phyloP scores from a whole-genome alignment of 2,113 vertebrate genomes.

The Psilopsiagon aymara region DNA sequence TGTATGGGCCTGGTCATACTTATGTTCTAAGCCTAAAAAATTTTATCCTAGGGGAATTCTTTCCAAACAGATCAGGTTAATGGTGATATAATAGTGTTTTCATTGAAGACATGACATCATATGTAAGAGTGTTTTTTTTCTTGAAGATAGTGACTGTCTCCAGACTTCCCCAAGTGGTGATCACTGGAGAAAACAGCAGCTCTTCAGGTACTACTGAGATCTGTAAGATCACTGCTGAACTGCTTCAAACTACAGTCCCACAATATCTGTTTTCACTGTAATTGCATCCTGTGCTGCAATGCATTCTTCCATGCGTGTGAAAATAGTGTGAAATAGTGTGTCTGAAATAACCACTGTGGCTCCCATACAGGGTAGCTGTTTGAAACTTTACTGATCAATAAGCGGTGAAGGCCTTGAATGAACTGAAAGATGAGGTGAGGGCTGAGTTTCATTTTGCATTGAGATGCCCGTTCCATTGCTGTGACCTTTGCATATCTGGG shows the following conservation, averaged over 20 bases:
- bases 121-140: not conserved
- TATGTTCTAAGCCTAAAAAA: not conserved
- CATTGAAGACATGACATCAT: not conserved
- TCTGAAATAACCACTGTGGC: not conserved
- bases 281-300: not conserved
- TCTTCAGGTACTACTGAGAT: not conserved
- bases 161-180: not conserved
- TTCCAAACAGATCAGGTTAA: not conserved
- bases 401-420: not conserved
- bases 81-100: not conserved
- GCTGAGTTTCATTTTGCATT: not conserved
- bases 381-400: not conserved
- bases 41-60: not conserved
- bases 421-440: not conserved
- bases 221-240: not conserved
- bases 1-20: not conserved
- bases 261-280: not conserved
- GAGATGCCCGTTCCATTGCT: not conserved
- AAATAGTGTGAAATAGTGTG: not conserved
- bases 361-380: not conserved
- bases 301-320: rapidly evolving
- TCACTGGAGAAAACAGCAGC: not conserved
- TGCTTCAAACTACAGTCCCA: not conserved
- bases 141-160: not conserved
- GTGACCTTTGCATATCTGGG: not conserved